Evolutionary conservation across 1,140 invertebrate species (phyloP).

Genomic region (Zaprionus vittiger): DNA sequence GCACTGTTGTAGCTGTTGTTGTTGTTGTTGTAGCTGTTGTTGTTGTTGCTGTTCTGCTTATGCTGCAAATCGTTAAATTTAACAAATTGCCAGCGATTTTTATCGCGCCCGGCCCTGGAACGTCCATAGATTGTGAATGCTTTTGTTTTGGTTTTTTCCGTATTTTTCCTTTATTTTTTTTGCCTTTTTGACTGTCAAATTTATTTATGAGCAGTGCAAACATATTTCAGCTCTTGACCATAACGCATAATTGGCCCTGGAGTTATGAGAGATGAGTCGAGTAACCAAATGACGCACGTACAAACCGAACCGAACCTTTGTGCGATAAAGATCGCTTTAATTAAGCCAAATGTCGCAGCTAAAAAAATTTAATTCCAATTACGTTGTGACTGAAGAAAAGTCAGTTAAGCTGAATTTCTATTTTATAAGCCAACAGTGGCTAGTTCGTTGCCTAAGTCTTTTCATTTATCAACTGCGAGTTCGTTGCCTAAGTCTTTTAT

Average conservation of each 20-base stretch:
- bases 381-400: neutral
- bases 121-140: slow-evolving; percentile 65
- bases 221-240: slow-evolving; percentile 60
- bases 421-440: neutral
- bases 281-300: slow-evolving; percentile 58
- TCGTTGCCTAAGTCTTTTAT: slow-evolving; percentile 17
- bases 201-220: slow-evolving; percentile 75
- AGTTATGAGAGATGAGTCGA: slow-evolving; percentile 52
- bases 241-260: slow-evolving; percentile 63
- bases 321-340: slow-evolving; percentile 53
- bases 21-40: slow-evolving; percentile 22
- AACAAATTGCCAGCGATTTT: slow-evolving; percentile 81
- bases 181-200: slow-evolving; percentile 49
- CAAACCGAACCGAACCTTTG: slow-evolving; percentile 25
- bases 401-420: neutral
- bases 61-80: slow-evolving; percentile 78
- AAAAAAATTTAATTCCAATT: slow-evolving; percentile 17
- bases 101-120: slow-evolving; percentile 72
- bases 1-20: slow-evolving; percentile 60
- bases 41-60: slow-evolving; percentile 42
- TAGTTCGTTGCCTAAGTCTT: neutral
- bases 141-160: slow-evolving; percentile 31
- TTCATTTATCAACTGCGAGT: slow-evolving; percentile 5
- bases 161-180: slow-evolving; percentile 26
- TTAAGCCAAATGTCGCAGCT: slow-evolving; percentile 16